Evolutionary conservation across 64 coral and sea anemone species (phyloP).

Genomic region (Montipora foliosa): DNA sequence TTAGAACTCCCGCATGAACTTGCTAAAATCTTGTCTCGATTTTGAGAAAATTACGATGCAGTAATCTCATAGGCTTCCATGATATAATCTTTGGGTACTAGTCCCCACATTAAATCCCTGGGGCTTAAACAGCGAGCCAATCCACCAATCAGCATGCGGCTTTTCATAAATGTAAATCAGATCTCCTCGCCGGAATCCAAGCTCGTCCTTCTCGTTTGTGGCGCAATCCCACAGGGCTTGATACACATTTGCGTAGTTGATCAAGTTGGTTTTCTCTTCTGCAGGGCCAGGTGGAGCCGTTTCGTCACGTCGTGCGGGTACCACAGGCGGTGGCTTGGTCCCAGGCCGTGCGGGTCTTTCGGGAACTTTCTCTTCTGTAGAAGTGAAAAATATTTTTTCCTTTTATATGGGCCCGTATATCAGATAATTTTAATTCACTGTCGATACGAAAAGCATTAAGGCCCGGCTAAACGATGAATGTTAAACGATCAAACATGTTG

Average conservation of each 20-base stretch:
- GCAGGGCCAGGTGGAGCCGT: background rate
- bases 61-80: conserved; percentile 57
- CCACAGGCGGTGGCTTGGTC: conserved; percentile 25
- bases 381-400: background rate
- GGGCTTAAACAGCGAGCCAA: conserved; percentile 65
- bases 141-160: conserved; percentile 75
- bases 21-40: background rate
- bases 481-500: too few relatives aligned
- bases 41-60: background rate
- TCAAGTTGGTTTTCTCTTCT: conserved; percentile 19
- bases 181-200: conserved; percentile 68
- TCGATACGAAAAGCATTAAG: too few relatives aligned
- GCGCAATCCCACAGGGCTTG: conserved; percentile 67
- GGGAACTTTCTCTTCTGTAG: conserved; percentile 37
- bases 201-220: conserved; percentile 46
- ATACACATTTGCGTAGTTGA: conserved; percentile 65
- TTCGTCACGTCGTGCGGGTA: conserved; percentile 20
- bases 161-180: conserved; percentile 80
- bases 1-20: background rate
- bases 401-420: too few relatives aligned
- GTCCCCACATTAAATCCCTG: conserved; percentile 51
- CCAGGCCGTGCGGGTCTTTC: conserved; percentile 25
- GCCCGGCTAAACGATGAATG: too few relatives aligned
- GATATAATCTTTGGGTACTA: conserved; percentile 57
- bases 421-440: too few relatives aligned